Evolutionary conservation across 35 echinoderm and acorn worm genomes (phyloP), one percentile per base, ranked within the genome.

Genomic region (Eucidaris tribuloides): DNA sequence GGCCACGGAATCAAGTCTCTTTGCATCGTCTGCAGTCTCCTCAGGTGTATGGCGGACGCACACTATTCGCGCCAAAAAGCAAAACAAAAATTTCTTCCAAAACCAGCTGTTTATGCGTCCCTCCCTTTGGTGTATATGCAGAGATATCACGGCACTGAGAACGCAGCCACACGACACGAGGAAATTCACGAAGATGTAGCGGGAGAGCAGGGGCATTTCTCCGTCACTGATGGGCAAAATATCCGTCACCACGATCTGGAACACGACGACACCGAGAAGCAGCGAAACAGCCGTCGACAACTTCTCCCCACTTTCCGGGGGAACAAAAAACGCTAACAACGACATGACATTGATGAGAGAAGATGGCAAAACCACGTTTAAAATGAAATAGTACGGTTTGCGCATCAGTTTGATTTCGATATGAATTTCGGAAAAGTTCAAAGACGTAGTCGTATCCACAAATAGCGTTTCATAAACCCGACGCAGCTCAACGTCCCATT

Each of bases 201-300:
- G 33, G 40, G 35, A 33, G 41, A 74, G 68, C 68, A 74, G 37
- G 1, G 68, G 41, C 68, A 74, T 74, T 2, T 74, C 37, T 22
- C 41, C 68, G 24, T 74, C 41, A 25, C 68, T 74, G 68, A 44
- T 36, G 4, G 68, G 68, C 3, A 74, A 22, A 14, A 74, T 38
- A 22, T 74, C 68, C 2, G 68, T 74, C 1, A 74, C 68, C 15
- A 74, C 41, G 38, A 74, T 74, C n/a, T 74, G 68, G 68, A 74
- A 74, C 28, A 74, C 68, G 68, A 74, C 68, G 35, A 74, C 68
- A n/a, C 68, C 68, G 15, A 74, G 68, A 7, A 74, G 68, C 0
- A 74, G 68, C 34, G 68, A 74, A 13, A 74, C 68, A 5, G 68
- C 68, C 11, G 68, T 74, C 41, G 68, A 42, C n/a, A 74, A 36